Evolutionary conservation across 2,113 vertebrate species (phyloP).

Genomic region (Ivindomyrus marchei): DNA sequence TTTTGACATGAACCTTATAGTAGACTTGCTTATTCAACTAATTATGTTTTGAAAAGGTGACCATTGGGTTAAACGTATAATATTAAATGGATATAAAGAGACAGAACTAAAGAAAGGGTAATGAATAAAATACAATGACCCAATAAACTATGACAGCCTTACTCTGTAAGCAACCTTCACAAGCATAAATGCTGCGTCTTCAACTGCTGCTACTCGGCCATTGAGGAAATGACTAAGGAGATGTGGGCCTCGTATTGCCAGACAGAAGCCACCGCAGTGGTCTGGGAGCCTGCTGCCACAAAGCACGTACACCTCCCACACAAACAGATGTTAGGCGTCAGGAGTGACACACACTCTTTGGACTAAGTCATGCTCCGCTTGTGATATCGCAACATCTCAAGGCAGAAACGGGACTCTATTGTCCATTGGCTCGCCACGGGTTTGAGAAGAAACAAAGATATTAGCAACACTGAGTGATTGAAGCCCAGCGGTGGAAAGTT

Average conservation of each 20-base stretch:
- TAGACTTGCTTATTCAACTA: background rate
- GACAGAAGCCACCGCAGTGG: background rate
- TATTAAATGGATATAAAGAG: background rate
- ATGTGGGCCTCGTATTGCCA: background rate
- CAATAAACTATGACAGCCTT: background rate
- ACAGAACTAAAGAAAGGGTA: background rate
- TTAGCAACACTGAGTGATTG: background rate
- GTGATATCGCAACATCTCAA: background rate
- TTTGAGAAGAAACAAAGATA: background rate
- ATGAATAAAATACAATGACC: background rate
- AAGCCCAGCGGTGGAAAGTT: too few species aligned
- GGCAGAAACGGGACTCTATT: background rate
- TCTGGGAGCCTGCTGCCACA: background rate
- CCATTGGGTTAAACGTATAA: background rate
- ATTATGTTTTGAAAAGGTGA: background rate
- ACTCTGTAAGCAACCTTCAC: background rate
- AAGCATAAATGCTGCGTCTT: background rate
- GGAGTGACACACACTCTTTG: background rate
- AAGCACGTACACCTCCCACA: background rate
- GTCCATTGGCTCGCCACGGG: background rate
- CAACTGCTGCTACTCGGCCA: background rate
- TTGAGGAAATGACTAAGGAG: background rate
- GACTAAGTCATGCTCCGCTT: background rate
- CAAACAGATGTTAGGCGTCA: background rate
- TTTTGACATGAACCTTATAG: background rate